These are phyloP conservation scores for Silurus meridionalis DNA, from an alignment of 2,113 vertebrate species.

Conservation along the genomic window DNA sequence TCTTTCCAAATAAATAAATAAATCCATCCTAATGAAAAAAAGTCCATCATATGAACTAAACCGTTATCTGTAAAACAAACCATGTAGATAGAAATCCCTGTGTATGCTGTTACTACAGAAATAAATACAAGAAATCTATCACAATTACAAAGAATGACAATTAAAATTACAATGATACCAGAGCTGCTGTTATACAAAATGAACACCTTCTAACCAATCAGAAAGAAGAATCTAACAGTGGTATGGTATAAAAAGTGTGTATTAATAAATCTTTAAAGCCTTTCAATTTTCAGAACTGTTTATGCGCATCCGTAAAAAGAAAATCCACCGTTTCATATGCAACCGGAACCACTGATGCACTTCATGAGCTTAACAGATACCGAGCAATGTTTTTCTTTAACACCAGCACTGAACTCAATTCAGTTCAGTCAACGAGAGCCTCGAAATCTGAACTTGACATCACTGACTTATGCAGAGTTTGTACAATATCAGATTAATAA, in stretches of 20 bases:
- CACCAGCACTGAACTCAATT: neutral
- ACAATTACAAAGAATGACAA: too few species aligned
- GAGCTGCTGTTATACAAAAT: neutral
- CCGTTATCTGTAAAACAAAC: neutral
- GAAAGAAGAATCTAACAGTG: neutral
- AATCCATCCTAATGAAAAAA: neutral
- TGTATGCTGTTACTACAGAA: neutral
- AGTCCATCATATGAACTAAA: neutral
- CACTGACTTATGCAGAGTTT: neutral
- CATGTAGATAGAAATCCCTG: neutral
- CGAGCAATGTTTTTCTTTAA: neutral
- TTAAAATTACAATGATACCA: neutral
- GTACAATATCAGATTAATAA: neutral
- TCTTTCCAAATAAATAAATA: neutral
- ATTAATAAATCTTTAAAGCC: neutral
- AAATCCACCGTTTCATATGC: neutral
- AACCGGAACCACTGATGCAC: neutral
- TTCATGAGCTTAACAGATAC: neutral
- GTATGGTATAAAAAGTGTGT: neutral
- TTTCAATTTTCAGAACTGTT: neutral
- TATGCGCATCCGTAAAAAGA: neutral
- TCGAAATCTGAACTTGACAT: neutral
- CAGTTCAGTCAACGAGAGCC: neutral
- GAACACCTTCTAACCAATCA: neutral
- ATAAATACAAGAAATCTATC: too few species aligned